Base-by-base conservation (phyloP, 2,888 invertebrate species). In the Dendrolimus houi region DNA sequence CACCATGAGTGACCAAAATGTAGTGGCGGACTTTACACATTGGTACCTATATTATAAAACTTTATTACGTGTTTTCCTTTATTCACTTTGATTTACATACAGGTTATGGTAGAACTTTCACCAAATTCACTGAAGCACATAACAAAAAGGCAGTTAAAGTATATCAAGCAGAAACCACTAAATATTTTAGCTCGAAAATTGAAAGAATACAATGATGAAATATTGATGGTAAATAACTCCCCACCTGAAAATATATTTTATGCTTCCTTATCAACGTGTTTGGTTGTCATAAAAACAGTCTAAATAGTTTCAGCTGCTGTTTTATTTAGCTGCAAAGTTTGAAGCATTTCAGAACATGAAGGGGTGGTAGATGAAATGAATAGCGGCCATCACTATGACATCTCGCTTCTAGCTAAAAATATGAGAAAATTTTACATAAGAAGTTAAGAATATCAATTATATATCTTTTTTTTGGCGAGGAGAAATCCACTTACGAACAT, bases 61-160 rank as follows among this genome's bases (percentile, higher is more conserved):
- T 29, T 29, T 1, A 29, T 29, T 29, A 6, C 3, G 29, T 29
- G 3, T 29, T 29, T 29, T 29, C 3, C 29, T 29, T 29, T 29
- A 6, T 6, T 29, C 6, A 3, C 6, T 29, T 3, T 29, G 29
- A 29, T 29, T 29, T 29, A 29, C n/a, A 56, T 64, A 41, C 61
- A 89, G 89, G 86, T 89, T 9, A 83, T 88, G 81, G 55, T 74
- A 54, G 72, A 74, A 55, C 88, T 89, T 69, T 69, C 75, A 6
- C 64, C 82, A 13, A 59, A 71, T 9, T 81, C 68, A 52, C 62
- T 89, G 52, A 70, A 64, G 57, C 66, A 77, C 54, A 66, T 89
- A 6, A 82, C 84, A 1, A 79, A 83, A 7, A 60, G 64, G 47
- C 89, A 89, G 62, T 59, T 81, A 2, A 69, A 71, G 2, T 76